phyloP scores from a whole-genome alignment of 2,797 vertebrate genomes.

The Lepilemur ruficaudatus region DNA sequence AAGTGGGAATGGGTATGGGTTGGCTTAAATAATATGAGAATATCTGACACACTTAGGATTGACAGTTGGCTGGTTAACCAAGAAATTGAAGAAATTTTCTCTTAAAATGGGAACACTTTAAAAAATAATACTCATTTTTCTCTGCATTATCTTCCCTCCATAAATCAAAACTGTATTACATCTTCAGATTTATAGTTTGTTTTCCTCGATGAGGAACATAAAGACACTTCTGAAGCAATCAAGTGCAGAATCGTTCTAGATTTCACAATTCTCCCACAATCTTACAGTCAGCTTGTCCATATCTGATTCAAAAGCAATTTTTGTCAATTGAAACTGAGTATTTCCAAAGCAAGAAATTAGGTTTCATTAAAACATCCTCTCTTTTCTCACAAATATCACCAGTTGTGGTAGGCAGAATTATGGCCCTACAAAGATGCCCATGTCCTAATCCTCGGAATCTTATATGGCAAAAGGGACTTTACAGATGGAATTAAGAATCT shows the following conservation, averaged over 20 bases:
- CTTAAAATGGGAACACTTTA: background rate
- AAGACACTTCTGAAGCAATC: background rate
- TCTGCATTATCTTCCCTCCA: background rate
- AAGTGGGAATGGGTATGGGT: background rate
- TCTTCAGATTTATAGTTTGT: background rate
- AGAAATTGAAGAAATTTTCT: conserved; percentile 12
- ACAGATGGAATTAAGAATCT: background rate
- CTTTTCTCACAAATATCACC: background rate
- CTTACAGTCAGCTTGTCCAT: background rate
- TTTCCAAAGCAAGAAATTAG: background rate
- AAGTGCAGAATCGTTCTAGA: background rate
- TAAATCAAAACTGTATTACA: background rate
- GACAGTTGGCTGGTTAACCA: background rate
- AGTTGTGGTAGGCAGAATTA: background rate
- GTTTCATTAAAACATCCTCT: background rate
- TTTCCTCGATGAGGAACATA: background rate
- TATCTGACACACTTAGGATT: background rate
- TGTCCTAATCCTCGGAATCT: background rate
- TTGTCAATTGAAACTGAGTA: background rate
- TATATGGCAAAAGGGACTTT: background rate
- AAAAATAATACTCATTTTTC: background rate
- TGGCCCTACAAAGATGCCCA: background rate
- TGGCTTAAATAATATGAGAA: background rate
- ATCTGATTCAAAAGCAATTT: background rate
- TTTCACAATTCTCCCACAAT: background rate